phyloP scores from a whole-genome alignment of 2,113 vertebrate genomes.

The Carassius gibelio region DNA sequence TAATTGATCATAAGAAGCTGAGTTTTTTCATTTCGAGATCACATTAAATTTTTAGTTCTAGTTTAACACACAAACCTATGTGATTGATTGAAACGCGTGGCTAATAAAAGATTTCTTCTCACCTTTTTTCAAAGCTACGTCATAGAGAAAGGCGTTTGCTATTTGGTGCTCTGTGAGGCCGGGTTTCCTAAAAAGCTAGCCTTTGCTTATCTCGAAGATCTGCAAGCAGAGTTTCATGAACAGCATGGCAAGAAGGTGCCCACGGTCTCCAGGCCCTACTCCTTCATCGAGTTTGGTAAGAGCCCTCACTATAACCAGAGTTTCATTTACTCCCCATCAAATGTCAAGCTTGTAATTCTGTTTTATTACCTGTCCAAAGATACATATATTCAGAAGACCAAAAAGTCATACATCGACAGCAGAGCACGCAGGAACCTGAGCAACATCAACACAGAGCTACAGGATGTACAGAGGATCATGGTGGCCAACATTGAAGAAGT shows the following conservation, averaged over 20 bases:
- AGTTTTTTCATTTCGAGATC: background rate
- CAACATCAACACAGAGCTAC: constrained; percentile 96
- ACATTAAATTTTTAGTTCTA: background rate
- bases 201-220: constrained; percentile 94
- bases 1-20: background rate
- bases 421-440: constrained; percentile 93
- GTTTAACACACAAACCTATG: background rate
- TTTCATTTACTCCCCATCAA: background rate
- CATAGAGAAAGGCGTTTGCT: constrained; percentile 95
- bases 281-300: constrained; percentile 99
- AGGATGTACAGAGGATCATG: constrained; percentile 99
- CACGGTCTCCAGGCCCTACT: constrained; percentile 94
- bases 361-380: constrained; percentile 72
- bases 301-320: background rate
- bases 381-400: constrained; percentile 99
- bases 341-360: constrained; percentile 44
- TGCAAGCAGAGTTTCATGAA: constrained; percentile 96
- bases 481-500: constrained; percentile 99
- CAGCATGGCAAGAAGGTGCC: constrained; percentile 96
- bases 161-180: constrained; percentile 94
- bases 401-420: constrained; percentile 98
- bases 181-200: constrained; percentile 94
- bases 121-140: constrained; percentile 80
- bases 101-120: background rate
- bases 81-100: background rate